Conservation (phyloP, 2,888 invertebrate genomes). For the Oligia latruncula region DNA sequence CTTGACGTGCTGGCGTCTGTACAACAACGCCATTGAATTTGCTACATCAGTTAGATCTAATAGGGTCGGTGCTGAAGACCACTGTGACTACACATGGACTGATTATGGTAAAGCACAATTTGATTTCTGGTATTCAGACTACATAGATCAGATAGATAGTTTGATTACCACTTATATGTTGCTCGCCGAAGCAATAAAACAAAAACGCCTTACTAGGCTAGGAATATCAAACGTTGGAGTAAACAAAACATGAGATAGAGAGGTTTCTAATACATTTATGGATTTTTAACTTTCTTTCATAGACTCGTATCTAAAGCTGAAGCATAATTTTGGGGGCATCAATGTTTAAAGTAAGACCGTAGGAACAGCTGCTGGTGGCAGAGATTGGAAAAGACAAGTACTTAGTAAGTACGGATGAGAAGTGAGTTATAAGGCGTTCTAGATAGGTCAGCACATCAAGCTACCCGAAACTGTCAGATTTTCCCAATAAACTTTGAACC, state of each 20-base stretch:
- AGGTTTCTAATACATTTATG: no score
- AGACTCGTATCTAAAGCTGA: no score
- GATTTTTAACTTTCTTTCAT: no score
- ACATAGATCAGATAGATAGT: not conserved
- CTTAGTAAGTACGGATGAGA: no score
- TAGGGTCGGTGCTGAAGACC: not conserved
- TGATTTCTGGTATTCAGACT: slow-evolving; percentile 17
- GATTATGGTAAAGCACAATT: not conserved
- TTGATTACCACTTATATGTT: not conserved
- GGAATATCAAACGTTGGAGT: not conserved
- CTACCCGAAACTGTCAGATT: no score
- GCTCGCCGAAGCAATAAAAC: not conserved
- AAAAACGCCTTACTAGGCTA: not conserved
- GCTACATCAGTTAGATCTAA: not conserved
- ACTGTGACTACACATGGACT: slow-evolving; percentile 10
- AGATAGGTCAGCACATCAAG: no score
- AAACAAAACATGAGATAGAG: not conserved
- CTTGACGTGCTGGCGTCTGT: not conserved
- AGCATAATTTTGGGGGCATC: no score
- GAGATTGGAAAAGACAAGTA: no score
- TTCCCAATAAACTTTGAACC: no score
- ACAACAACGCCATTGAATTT: not conserved
- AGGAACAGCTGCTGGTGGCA: no score
- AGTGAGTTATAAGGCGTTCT: no score
- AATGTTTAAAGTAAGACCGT: no score